These are phyloP conservation scores for Leptarthrus brevirostris DNA, from an alignment of 2,888 invertebrate genomes.

Conservation along the genomic window DNA sequence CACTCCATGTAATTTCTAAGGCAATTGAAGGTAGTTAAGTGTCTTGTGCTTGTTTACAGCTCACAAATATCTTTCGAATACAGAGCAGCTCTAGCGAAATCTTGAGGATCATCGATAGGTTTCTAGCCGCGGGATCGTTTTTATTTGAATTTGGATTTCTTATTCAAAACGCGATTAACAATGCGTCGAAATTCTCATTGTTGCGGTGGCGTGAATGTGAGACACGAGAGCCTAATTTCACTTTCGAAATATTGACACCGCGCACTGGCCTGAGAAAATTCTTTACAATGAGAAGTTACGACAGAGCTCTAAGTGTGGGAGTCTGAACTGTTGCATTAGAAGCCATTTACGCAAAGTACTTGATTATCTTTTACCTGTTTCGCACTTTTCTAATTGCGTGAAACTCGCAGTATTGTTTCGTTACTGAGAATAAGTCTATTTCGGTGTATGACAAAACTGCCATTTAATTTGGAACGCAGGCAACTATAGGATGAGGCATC, in stretches of 20 bases:
- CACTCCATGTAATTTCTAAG: conserved; percentile 9
- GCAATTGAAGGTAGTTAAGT: neutral
- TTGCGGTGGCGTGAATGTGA: conserved; percentile 27
- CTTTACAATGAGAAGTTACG: neutral
- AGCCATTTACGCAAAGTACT: neutral
- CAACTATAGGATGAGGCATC: too few relatives aligned
- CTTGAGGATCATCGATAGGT: conserved; percentile 21
- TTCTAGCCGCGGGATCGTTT: conserved; percentile 9
- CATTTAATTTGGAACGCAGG: too few relatives aligned
- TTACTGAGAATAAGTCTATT: neutral
- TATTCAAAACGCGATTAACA: conserved; percentile 3
- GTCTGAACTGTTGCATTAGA: conserved; percentile 3
- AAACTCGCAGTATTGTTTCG: neutral
- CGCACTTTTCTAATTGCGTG: neutral
- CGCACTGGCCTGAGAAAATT: neutral
- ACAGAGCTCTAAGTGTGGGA: conserved; percentile 27
- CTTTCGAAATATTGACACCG: conserved; percentile 9
- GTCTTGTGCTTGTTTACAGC: too few relatives aligned
- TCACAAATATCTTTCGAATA: conserved; percentile 1
- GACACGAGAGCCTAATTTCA: conserved; percentile 29
- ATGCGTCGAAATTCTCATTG: conserved; percentile 12
- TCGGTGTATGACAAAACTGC: too few relatives aligned
- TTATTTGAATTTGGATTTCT: conserved; percentile 12
- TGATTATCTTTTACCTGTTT: too few relatives aligned
- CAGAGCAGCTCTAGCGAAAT: neutral